phyloP scores from a whole-genome alignment of 2,797 vertebrate genomes.

The Bradypus variegatus region DNA sequence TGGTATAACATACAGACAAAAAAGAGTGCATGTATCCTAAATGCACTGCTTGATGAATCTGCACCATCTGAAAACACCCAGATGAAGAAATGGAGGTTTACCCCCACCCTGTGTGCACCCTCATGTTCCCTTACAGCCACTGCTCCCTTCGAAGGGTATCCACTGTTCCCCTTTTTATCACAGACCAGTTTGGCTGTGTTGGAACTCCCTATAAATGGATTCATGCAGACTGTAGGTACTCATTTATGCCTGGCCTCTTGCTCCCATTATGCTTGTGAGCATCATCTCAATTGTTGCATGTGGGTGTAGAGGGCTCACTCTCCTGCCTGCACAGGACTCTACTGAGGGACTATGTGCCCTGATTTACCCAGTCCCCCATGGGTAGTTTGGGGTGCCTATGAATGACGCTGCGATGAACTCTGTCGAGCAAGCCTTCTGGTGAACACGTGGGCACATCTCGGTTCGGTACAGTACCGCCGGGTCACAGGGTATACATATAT shows the following conservation, averaged over 20 bases:
- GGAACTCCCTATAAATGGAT: neutral
- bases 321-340: rapidly evolving
- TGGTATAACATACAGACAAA: neutral
- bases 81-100: neutral
- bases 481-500: neutral
- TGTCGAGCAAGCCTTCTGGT: neutral
- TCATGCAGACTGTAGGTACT: neutral
- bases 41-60: neutral
- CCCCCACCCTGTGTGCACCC: neutral
- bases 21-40: neutral
- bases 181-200: neutral
- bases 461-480: neutral
- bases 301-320: too few relatives aligned
- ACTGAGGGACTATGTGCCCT: neutral
- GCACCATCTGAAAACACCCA: neutral
- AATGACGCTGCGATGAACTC: neutral
- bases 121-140: neutral
- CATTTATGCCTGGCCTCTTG: neutral
- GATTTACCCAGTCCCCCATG: neutral
- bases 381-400: neutral
- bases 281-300: neutral
- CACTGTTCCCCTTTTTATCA: neutral
- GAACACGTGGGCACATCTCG: neutral
- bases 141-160: neutral
- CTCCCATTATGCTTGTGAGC: neutral